These are phyloP conservation scores for Pycnonotus jocosus DNA, from an alignment of 2,113 vertebrate genomes.

Conservation along the genomic window DNA sequence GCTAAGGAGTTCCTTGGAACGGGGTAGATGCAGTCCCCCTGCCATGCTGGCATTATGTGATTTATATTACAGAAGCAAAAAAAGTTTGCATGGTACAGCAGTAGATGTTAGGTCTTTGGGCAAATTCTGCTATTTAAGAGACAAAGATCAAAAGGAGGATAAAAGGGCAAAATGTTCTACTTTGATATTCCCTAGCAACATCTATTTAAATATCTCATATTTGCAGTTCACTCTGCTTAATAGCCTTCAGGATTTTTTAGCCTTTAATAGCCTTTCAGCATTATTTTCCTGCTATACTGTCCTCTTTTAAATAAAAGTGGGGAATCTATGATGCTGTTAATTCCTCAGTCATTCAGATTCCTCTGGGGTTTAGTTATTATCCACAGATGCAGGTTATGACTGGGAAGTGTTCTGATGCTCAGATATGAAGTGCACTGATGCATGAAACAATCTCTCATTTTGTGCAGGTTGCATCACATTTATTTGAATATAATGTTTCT, in stretches of 20 bases:
- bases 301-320: not conserved
- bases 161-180: not conserved
- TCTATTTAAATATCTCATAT: not conserved
- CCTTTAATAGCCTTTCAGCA: too few species aligned
- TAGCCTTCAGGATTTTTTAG: not conserved
- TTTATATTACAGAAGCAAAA: not conserved
- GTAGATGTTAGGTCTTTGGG: not conserved
- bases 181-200: not conserved
- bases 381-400: not conserved
- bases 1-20: not conserved
- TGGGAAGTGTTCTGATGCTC: not conserved
- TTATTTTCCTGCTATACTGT: not conserved
- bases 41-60: not conserved
- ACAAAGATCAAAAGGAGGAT: not conserved
- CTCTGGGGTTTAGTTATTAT: not conserved
- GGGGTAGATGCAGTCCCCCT: not conserved
- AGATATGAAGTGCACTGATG: not conserved
- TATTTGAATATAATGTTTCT: not conserved
- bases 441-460: not conserved
- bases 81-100: not conserved
- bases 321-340: not conserved
- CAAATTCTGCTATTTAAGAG: not conserved
- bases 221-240: not conserved
- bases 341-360: not conserved
- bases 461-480: not conserved